Evolutionary conservation across 2,888 invertebrate species (phyloP).

Genomic region (Acheta domesticus): DNA sequence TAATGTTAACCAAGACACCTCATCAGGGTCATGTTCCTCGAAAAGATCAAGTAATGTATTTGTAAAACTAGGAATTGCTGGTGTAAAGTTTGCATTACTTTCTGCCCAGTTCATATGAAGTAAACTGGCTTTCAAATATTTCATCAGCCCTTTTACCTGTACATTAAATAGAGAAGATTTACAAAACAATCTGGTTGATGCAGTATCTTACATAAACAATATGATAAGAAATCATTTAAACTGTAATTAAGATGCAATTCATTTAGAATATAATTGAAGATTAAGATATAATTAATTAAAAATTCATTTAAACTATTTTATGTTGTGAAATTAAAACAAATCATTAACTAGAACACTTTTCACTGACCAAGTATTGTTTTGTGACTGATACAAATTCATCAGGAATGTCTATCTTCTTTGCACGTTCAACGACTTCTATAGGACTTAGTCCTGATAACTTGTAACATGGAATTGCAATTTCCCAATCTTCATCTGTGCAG

Average conservation of each 20-base stretch:
- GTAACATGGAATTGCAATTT: slow-evolving; percentile 54
- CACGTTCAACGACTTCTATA: slow-evolving; percentile 48
- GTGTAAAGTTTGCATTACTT: slow-evolving; percentile 32
- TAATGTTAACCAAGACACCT: slow-evolving; percentile 52
- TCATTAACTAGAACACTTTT: not conserved
- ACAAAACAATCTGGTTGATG: no score
- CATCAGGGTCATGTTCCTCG: slow-evolving; percentile 47
- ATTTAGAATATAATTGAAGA: no score
- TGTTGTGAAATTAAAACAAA: no score
- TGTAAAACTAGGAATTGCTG: slow-evolving; percentile 40
- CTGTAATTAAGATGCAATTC: no score
- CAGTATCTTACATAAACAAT: not conserved
- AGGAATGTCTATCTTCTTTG: slow-evolving; percentile 38
- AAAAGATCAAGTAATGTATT: slow-evolving; percentile 49
- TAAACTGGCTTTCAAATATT: slow-evolving; percentile 39
- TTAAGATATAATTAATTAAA: no score
- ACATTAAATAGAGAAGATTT: not conserved
- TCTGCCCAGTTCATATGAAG: slow-evolving; percentile 31
- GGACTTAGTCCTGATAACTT: slow-evolving; percentile 54
- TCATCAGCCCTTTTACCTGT: slow-evolving; percentile 38
- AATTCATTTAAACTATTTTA: not conserved
- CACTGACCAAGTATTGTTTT: not conserved
- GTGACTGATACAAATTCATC: not conserved
- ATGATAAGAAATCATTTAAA: not conserved
- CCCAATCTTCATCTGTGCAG: slow-evolving; percentile 45